Base-by-base conservation (phyloP, 2,888 invertebrate genomes). In the Spodoptera littoralis region DNA sequence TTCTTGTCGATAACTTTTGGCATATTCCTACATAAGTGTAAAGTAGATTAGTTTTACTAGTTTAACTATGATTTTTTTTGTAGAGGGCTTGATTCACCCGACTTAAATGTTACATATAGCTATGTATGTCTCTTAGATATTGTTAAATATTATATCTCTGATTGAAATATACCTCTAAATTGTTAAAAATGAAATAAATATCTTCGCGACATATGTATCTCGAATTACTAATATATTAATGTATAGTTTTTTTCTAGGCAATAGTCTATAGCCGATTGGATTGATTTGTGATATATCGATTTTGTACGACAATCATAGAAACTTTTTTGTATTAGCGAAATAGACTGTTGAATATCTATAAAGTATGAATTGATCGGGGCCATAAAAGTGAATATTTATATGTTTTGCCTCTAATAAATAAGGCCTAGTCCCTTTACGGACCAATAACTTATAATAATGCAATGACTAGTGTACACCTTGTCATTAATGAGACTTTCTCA, bases 21-120 rank as follows among this genome's bases (percentile, higher is more conserved):
- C 85, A 84, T 90, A 91, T 92, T 91, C 90, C 91, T 91, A 89
- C 88, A 88, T 91, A 88, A 88, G 84, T 91, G 90, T 91, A 91
- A 90, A 89, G 85, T 92, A 91, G 90, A 79, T 83, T 89, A 90
- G 86, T 77, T 79, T 80, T 81, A 84, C 62, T 89, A 90, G 86
- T 77, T 79, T 80, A 81, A 84, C 62, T 70, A 70, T 72, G 60
- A 56, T 68, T 70, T 60, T 24, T 85, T 86, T 83, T 83, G 76
- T 81, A 81, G 82, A 78, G 84, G 83, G 74, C 57, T 62, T 77
- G 60, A 67, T 80, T 71, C 67, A 68, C 73, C 68, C 69, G 61
- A 45, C 61, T 65, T 81, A 69, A 74, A 70, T 77, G 73, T 84
- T 83, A 71, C 79, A 75, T 82, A 77, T 84, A 81, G 83, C 70